These are phyloP conservation scores for Balaenoptera acutorostrata DNA, from an alignment of 2,113 vertebrate genomes.

Conservation along the genomic window DNA sequence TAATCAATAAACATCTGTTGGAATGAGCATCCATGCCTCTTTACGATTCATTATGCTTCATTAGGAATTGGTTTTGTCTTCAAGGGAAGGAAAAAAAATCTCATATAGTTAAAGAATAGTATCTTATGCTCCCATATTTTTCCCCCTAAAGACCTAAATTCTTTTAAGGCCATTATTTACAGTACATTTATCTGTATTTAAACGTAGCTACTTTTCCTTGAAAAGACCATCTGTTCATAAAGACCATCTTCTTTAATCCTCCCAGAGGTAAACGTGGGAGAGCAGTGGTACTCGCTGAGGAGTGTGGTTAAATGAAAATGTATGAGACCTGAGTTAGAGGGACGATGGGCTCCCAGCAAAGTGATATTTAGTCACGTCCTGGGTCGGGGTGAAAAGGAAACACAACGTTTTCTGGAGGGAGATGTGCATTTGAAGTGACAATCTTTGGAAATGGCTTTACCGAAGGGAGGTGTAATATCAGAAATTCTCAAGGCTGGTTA, in stretches of 20 bases:
- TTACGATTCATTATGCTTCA: slow-evolving; percentile 79
- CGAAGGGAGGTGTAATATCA: neutral
- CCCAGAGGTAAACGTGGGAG: slow-evolving; percentile 72
- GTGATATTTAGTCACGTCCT: slow-evolving; percentile 52
- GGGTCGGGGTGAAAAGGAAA: neutral
- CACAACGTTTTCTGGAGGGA: neutral
- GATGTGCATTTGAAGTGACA: neutral
- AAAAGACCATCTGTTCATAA: slow-evolving; percentile 84
- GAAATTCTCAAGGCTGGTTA: slow-evolving; percentile 2
- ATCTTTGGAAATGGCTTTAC: neutral
- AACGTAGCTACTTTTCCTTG: slow-evolving; percentile 78
- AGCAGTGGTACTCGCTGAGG: slow-evolving; percentile 56
- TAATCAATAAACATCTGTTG: slow-evolving; percentile 87
- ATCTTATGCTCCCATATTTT: slow-evolving; percentile 71
- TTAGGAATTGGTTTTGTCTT: slow-evolving; percentile 79
- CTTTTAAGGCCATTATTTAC: slow-evolving; percentile 78
- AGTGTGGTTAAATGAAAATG: slow-evolving; percentile 65
- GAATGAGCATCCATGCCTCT: slow-evolving; percentile 77
- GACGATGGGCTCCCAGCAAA: slow-evolving; percentile 1
- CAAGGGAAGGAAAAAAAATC: slow-evolving; percentile 61
- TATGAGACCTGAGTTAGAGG: neutral
- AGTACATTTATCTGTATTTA: slow-evolving; percentile 83
- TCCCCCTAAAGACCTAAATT: slow-evolving; percentile 70
- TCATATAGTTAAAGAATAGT: slow-evolving; percentile 76
- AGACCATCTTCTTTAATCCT: slow-evolving; percentile 73